A percentile compares a stretch with the other conserved stretches of the same genome.
Evolutionary conservation across 30 jellyfish, hydroid and myxozoan genomes (phyloP).

Genomic region (Hydra vulgaris): DNA sequence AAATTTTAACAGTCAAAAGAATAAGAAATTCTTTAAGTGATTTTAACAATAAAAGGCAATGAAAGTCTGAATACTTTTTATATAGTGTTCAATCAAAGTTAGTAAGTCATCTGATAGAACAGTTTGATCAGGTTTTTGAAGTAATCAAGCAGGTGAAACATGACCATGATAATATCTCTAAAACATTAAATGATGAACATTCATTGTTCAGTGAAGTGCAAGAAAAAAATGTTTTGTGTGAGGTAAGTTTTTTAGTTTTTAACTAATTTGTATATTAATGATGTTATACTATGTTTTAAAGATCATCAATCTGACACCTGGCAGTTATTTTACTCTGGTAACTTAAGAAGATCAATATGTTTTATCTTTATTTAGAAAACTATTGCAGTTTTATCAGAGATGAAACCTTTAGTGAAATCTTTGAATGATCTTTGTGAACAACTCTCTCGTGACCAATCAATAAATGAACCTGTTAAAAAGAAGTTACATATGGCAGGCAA

Average conservation of each 20-base stretch:
- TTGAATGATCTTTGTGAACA: background rate
- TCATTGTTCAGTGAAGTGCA: background rate
- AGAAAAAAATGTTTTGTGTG: background rate
- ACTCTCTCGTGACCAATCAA: background rate
- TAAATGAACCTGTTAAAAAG: background rate
- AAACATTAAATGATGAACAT: background rate
- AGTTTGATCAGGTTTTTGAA: background rate
- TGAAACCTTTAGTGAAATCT: constrained; percentile 4
- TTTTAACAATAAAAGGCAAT: too few relatives aligned
- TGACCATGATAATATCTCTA: background rate
- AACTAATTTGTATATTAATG: too few relatives aligned
- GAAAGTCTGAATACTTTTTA: too few relatives aligned
- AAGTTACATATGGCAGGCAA: background rate
- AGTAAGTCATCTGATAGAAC: background rate
- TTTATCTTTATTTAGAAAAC: constrained; percentile 9
- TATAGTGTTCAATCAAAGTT: constrained; percentile 1
- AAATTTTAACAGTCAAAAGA: too few relatives aligned
- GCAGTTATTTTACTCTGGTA: too few relatives aligned
- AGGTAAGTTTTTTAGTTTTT: background rate
- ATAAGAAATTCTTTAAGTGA: too few relatives aligned
- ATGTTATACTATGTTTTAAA: too few relatives aligned
- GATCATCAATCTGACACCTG: too few relatives aligned
- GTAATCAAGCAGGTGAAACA: background rate
- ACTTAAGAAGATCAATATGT: too few relatives aligned
- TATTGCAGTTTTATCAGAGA: background rate